Base-by-base conservation (phyloP, 2,797 vertebrate genomes). In the Telmatherina bonti region DNA sequence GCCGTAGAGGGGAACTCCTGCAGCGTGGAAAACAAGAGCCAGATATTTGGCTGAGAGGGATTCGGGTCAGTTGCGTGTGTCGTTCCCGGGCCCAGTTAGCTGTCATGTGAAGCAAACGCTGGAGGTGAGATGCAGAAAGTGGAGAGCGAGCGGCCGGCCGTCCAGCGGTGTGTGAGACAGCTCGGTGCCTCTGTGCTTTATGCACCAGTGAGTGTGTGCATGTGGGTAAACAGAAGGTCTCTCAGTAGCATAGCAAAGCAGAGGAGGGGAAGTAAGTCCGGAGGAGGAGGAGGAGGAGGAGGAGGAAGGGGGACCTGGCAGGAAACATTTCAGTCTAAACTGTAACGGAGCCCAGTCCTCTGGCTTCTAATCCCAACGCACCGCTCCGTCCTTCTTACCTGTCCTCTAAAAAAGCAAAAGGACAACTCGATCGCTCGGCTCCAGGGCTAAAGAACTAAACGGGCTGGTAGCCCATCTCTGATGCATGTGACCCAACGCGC, bases 361-460 rank as follows among this genome's bases (percentile, higher is more conserved):
- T 72, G 68, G 63, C 83, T 85, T 74, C 82, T 78, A 77, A 84
- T 72, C 83, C 80, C 72, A 69, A 74, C 81, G 67, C 67, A 60
- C 16, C 22, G 4, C 52, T 24, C 58, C 15, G 79, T 79, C 82
- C 84, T 91, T 86, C 81, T 67, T 43, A 82, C 85, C 83, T 88
- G 86, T 88, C 90, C 91, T 92, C 88, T 89, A 89, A 87, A 90
- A 87, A 90, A 87, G 88, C 70, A 76, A 83, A 90, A 93, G 87
- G 88, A 93, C 90, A 86, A 68, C 55, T 74, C 75, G 54, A 81
- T 76, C 36, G 36, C 27, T 33, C 67, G 79, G 83, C 91, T 88
- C 0, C 18, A 81, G 85, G 85, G 85, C 81, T 63, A 88, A 89
- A 89, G 83, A 85, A 84, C 79, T 78, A 87, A 89, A 89, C 69